Conservation (phyloP, 2,888 invertebrate species). For the Hydropsyche betteni region DNA sequence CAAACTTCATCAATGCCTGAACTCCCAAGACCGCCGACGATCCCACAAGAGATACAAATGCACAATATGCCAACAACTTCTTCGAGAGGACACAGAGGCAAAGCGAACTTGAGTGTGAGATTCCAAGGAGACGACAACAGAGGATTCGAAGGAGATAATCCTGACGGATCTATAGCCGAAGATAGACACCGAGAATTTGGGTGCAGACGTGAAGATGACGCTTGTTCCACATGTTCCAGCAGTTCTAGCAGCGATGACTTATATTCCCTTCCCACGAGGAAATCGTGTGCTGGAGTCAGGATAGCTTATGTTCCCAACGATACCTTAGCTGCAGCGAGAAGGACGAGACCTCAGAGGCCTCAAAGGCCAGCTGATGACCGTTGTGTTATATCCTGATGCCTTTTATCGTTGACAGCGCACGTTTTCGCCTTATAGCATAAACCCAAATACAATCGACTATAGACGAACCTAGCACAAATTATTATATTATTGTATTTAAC, state of each 20-base stretch:
- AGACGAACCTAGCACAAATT: slow-evolving; percentile 27
- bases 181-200: slow-evolving; percentile 65
- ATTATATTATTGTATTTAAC: slow-evolving; percentile 10
- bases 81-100: slow-evolving; percentile 52
- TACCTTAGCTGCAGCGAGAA: slow-evolving; percentile 82
- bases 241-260: slow-evolving; percentile 89
- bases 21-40: slow-evolving; percentile 59
- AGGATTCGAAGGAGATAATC: slow-evolving; percentile 60
- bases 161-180: slow-evolving; percentile 60
- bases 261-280: slow-evolving; percentile 83
- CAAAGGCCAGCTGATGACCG: slow-evolving; percentile 69
- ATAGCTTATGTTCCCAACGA: slow-evolving; percentile 95
- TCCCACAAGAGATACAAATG: slow-evolving; percentile 54
- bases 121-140: slow-evolving; percentile 64
- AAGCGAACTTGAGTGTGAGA: slow-evolving; percentile 62
- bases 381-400: slow-evolving; percentile 85
- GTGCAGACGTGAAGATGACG: slow-evolving; percentile 67
- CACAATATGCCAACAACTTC: slow-evolving; percentile 53
- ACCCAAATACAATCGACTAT: slow-evolving; percentile 37
- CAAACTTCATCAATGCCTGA: slow-evolving; percentile 72
- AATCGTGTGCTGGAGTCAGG: slow-evolving; percentile 87
- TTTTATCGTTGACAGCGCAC: slow-evolving; percentile 20
- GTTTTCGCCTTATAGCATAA: slow-evolving; percentile 41
- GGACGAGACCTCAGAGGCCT: slow-evolving; percentile 63
- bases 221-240: slow-evolving; percentile 90